phyloP scores from a whole-genome alignment of 1,140 invertebrate species.

The Drosophila virilis region DNA sequence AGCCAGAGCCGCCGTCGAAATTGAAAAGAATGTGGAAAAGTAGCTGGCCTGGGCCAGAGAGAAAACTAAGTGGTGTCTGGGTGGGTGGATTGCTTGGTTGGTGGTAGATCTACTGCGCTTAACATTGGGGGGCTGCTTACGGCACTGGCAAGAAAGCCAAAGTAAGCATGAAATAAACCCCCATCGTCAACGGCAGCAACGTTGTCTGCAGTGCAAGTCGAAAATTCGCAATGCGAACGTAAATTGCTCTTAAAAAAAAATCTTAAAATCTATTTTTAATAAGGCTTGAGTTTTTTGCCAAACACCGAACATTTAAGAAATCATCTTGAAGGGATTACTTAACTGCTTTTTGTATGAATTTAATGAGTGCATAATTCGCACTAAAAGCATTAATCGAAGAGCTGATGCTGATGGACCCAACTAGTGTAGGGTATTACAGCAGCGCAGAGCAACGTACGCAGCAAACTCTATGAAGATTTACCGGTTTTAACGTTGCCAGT shows the following conservation, averaged over 20 bases:
- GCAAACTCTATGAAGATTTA: conserved; percentile 79
- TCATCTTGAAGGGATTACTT: too few relatives aligned
- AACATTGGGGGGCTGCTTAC: conserved; percentile 43
- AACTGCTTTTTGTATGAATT: too few relatives aligned
- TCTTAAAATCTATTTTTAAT: too few relatives aligned
- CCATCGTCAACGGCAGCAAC: conserved; percentile 61
- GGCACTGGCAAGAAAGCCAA: conserved; percentile 67
- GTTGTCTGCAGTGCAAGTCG: conserved; percentile 63
- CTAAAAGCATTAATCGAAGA: neutral
- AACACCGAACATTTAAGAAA: too few relatives aligned
- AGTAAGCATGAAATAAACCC: conserved; percentile 82
- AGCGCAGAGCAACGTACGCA: conserved; percentile 65
- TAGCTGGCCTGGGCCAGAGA: conserved; percentile 60
- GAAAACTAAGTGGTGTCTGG: conserved; percentile 12
- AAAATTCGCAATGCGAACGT: neutral
- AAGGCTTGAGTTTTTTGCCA: too few relatives aligned
- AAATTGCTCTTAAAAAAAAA: neutral
- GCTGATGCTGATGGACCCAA: neutral
- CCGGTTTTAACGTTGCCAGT: conserved; percentile 81
- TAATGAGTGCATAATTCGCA: neutral
- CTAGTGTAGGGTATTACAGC: conserved; percentile 41
- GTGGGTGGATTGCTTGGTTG: conserved; percentile 20
- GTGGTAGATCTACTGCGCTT: conserved; percentile 41
- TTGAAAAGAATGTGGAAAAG: conserved; percentile 83
- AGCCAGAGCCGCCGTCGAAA: conserved; percentile 56